Conservation (phyloP, 2,888 invertebrate genomes). For the Quadroppia sp. region DNA sequence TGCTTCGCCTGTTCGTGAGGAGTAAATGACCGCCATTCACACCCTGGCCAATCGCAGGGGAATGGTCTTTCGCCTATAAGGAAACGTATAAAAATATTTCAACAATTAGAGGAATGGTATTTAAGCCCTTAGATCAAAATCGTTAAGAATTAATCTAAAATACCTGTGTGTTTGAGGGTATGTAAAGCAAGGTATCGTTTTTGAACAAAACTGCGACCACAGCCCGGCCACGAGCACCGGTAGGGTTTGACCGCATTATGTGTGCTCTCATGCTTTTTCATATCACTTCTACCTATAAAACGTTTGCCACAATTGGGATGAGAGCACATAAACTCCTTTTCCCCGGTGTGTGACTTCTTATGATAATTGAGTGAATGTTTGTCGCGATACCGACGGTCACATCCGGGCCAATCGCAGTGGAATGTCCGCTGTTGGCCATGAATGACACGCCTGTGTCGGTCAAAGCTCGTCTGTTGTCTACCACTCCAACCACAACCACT, state of each 20-base stretch:
- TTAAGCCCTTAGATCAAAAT: not conserved
- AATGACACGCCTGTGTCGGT: not conserved
- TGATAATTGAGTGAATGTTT: constrained; percentile 12
- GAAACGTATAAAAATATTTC: no score
- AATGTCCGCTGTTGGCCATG: not conserved
- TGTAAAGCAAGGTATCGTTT: constrained; percentile 2
- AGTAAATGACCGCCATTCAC: constrained; percentile 23
- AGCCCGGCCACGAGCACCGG: constrained; percentile 17
- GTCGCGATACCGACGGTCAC: constrained; percentile 10
- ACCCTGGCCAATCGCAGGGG: constrained; percentile 27
- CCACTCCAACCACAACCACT: constrained; percentile 14
- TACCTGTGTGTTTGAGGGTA: constrained; percentile 7
- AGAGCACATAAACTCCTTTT: constrained; percentile 18
- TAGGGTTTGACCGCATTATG: constrained; percentile 17
- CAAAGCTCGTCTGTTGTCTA: not conserved
- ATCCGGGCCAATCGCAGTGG: constrained; percentile 28
- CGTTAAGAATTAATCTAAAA: not conserved
- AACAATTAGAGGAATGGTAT: not conserved
- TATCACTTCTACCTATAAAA: constrained; percentile 8
- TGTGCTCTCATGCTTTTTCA: constrained; percentile 4
- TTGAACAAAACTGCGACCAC: not conserved
- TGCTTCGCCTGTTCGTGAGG: constrained; percentile 35
- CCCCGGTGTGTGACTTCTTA: not conserved
- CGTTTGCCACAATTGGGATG: not conserved
- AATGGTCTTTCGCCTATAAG: not conserved